phyloP scores from a whole-genome alignment of 1,140 invertebrate species.

The Drosophila sechellia region DNA sequence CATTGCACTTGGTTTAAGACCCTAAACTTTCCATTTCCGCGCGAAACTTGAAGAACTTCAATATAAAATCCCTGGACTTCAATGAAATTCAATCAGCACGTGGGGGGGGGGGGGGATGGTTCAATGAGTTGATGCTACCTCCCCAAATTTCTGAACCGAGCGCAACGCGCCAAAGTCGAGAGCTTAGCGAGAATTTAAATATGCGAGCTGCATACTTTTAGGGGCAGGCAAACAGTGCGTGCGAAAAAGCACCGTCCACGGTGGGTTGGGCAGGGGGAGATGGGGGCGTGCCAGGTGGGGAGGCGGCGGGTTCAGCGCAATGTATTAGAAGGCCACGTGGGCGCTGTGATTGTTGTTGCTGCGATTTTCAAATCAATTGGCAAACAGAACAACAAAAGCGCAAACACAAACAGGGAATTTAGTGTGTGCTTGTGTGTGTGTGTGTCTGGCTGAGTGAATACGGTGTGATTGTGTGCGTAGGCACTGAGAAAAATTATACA shows the following conservation, averaged over 20 bases:
- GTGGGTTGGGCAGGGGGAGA: background rate
- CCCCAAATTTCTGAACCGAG: slow-evolving; percentile 10
- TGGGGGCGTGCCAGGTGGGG: slow-evolving; percentile 1
- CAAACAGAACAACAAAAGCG: slow-evolving; percentile 80
- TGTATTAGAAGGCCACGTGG: slow-evolving; percentile 58
- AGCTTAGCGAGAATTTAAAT: slow-evolving; percentile 69
- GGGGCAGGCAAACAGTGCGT: slow-evolving; percentile 70
- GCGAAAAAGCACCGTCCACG: slow-evolving; percentile 25
- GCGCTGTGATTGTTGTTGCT: slow-evolving; percentile 53
- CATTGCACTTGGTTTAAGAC: background rate
- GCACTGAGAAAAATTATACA: background rate
- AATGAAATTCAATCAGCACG: slow-evolving; percentile 39
- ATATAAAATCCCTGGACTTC: slow-evolving; percentile 8
- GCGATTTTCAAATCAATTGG: slow-evolving; percentile 80
- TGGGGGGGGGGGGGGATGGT: background rate
- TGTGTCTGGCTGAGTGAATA: slow-evolving; percentile 24
- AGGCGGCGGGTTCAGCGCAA: slow-evolving; percentile 34
- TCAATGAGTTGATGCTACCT: background rate
- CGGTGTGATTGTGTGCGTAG: slow-evolving; percentile 24
- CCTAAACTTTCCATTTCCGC: slow-evolving; percentile 24
- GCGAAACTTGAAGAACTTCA: slow-evolving; percentile 19
- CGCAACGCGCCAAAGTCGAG: slow-evolving; percentile 35
- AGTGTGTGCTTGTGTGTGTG: slow-evolving; percentile 13
- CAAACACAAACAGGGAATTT: slow-evolving; percentile 68
- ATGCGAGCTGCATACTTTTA: slow-evolving; percentile 74